Conservation (phyloP, 2,888 invertebrate genomes). For the Phymatocera aterrima region DNA sequence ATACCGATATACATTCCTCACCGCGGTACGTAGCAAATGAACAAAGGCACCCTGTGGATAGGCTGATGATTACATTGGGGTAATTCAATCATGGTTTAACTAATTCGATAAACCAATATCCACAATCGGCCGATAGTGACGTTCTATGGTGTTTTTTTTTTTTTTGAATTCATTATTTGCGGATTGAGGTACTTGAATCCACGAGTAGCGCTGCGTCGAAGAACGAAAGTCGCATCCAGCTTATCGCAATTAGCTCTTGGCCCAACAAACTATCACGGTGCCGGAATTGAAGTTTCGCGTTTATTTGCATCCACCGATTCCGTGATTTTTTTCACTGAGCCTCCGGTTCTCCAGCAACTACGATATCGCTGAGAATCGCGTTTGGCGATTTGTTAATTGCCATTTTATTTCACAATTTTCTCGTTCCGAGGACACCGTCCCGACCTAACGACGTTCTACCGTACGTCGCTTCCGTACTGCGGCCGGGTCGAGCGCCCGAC, state of each 20-base stretch:
- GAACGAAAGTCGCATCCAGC: neutral
- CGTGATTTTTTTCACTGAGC: neutral
- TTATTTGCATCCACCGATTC: neutral
- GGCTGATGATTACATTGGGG: neutral
- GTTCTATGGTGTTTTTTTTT: neutral
- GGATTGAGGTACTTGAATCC: neutral
- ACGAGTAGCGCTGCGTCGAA: neutral
- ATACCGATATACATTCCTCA: neutral
- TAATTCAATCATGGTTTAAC: neutral
- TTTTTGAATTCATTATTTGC: neutral
- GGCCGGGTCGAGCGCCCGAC: constrained; percentile 72
- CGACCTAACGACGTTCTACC: constrained; percentile 33
- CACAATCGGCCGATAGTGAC: neutral
- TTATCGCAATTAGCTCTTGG: neutral
- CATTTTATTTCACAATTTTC: neutral
- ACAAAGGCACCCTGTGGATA: neutral
- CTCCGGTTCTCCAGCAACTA: neutral
- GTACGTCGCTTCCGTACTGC: constrained; percentile 62
- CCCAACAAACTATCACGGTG: neutral
- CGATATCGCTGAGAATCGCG: neutral
- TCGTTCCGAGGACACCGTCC: neutral
- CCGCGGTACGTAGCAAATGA: neutral
- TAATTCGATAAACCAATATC: neutral
- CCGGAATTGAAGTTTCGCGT: neutral
- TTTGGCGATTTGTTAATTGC: neutral